phyloP scores from a whole-genome alignment of 2,797 vertebrate genomes.

The Huso huso region DNA sequence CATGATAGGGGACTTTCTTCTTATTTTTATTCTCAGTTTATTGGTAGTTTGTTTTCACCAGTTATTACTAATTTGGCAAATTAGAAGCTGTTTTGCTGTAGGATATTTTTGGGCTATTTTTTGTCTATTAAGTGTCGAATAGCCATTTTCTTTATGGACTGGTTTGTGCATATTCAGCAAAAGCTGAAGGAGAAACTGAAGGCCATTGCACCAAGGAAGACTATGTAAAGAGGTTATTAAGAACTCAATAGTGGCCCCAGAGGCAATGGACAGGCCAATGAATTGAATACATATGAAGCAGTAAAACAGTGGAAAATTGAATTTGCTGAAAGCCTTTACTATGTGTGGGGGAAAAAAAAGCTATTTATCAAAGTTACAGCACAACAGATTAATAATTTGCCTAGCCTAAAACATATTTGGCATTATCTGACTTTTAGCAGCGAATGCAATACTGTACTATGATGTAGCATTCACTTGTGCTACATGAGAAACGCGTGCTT shows the following conservation, averaged over 20 bases:
- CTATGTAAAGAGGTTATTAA: conserved; percentile 12
- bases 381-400: not conserved
- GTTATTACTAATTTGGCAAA: conserved; percentile 10
- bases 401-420: not conserved
- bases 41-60: conserved; percentile 15
- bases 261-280: conserved; percentile 3
- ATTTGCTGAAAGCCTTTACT: not conserved
- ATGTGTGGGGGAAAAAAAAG: not conserved
- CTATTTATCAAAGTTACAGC: not conserved
- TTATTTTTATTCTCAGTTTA: conserved; percentile 1
- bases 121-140: conserved; percentile 1
- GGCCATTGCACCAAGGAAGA: conserved; percentile 10
- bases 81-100: not conserved
- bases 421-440: not conserved
- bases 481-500: not conserved
- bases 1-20: conserved; percentile 1
- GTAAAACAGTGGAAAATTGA: conserved; percentile 8
- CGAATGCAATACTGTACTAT: not conserved
- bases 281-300: conserved; percentile 10
- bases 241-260: conserved; percentile 13
- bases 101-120: not conserved
- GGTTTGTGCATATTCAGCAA: conserved; percentile 11
- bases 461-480: not conserved
- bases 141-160: conserved; percentile 4
- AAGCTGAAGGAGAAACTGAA: conserved; percentile 6